These are phyloP conservation scores for Psittacara wagleri DNA, from an alignment of 2,113 vertebrate species.

Conservation along the genomic window DNA sequence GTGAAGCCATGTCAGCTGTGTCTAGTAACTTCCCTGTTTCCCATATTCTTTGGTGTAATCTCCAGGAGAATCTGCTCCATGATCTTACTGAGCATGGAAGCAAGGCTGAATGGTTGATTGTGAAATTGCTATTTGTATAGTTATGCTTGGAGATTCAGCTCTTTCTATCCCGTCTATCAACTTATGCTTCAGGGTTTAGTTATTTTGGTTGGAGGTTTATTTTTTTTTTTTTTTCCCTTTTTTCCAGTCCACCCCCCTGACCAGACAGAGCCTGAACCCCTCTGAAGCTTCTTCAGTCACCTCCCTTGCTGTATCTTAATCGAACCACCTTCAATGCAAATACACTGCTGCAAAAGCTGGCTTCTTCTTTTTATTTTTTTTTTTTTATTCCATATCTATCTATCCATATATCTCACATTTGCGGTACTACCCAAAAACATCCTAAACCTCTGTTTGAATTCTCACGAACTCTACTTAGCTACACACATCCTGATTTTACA, in stretches of 20 bases:
- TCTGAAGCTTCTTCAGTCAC: background rate
- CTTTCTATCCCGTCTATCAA: background rate
- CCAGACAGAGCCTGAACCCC: background rate
- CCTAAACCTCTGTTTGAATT: background rate
- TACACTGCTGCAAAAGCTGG: background rate
- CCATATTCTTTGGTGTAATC: background rate
- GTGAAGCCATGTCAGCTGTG: background rate
- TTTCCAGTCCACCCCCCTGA: background rate
- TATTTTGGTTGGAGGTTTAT: background rate
- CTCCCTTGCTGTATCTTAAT: background rate
- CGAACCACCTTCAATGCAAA: background rate
- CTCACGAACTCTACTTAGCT: background rate
- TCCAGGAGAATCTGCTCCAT: background rate
- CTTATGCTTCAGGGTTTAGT: background rate
- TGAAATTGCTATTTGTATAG: background rate
- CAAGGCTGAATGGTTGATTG: rapidly evolving
- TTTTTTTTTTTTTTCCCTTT: background rate
- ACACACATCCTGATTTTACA: background rate
- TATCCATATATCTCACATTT: background rate
- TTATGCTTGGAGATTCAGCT: background rate
- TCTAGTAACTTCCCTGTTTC: background rate
- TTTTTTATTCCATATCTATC: background rate
- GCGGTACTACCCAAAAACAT: background rate
- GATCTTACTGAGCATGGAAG: background rate
- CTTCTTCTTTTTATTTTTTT: background rate